Percentiles rank a stretch among this genome's conserved stretches.
Conservation (phyloP, 2,797 vertebrate species). For the Kryptolebias ocellatus region DNA sequence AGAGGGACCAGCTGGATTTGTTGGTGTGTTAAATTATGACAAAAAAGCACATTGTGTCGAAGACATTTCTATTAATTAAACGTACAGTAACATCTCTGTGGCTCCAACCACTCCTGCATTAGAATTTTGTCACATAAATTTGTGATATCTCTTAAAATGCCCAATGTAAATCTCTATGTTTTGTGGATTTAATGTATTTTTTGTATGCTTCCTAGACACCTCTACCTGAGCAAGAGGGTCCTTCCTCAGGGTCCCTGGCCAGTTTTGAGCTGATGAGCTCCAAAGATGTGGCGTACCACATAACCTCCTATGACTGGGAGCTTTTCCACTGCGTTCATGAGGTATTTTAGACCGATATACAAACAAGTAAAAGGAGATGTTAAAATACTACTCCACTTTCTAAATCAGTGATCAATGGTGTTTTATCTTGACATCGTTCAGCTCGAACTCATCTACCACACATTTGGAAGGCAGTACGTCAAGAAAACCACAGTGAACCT, state of each 20-base stretch:
- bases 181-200: not conserved
- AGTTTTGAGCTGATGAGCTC: slow-evolving; percentile 98
- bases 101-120: no score
- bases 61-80: no score
- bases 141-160: not conserved
- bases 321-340: slow-evolving; percentile 98
- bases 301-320: slow-evolving; percentile 98
- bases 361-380: not conserved
- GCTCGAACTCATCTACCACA: slow-evolving; percentile 97
- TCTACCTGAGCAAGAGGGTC: slow-evolving; percentile 93
- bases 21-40: slow-evolving; percentile 83
- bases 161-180: not conserved
- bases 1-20: slow-evolving; percentile 91
- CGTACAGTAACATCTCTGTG: not conserved
- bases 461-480: slow-evolving; percentile 93
- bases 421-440: slow-evolving; percentile 60
- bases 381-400: not conserved
- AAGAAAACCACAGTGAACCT: slow-evolving; percentile 96
- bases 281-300: slow-evolving; percentile 95
- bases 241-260: slow-evolving; percentile 86
- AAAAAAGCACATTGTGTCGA: not conserved
- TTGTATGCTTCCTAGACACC: slow-evolving; percentile 81
- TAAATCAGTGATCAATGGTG: not conserved
- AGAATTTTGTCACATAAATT: not conserved
- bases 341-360: slow-evolving; percentile 74